Evolutionary conservation across 2,113 vertebrate species (phyloP).

Genomic region (Illadopsis cleaveri): DNA sequence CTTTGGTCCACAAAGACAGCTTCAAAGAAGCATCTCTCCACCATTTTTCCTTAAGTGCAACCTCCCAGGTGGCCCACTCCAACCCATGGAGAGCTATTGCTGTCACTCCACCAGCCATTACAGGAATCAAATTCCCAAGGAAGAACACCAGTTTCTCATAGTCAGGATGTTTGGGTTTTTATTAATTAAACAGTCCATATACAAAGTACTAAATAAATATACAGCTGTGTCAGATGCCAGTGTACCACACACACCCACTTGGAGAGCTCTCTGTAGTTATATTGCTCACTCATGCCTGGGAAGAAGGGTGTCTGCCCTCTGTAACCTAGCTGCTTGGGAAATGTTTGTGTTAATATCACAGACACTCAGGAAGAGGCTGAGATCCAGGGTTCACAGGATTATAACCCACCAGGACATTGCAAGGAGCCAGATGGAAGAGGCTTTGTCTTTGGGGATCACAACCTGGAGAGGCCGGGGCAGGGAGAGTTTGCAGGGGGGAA

Average conservation of each 20-base stretch:
- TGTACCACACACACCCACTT: background rate
- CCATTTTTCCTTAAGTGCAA: background rate
- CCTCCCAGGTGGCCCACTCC: background rate
- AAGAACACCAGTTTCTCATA: background rate
- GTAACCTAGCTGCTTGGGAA: background rate
- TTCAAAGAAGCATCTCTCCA: background rate
- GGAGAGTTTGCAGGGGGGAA: background rate
- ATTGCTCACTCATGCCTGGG: background rate
- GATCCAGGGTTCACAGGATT: background rate
- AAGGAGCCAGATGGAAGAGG: background rate
- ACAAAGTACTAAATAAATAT: slow-evolving; percentile 62
- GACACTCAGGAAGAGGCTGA: background rate
- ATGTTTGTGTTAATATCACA: background rate
- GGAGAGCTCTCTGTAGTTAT: background rate
- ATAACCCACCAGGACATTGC: background rate
- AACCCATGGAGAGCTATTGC: background rate
- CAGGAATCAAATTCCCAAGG: background rate
- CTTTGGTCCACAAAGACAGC: background rate
- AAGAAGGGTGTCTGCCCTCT: background rate
- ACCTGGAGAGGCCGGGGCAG: background rate
- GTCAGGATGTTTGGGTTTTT: slow-evolving; percentile 1
- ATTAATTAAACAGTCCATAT: slow-evolving; percentile 51
- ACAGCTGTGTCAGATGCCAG: background rate
- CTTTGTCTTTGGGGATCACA: background rate
- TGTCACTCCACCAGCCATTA: background rate